These are phyloP conservation scores for Xanthia icteritia DNA, from an alignment of 2,888 invertebrate genomes.

Conservation along the genomic window DNA sequence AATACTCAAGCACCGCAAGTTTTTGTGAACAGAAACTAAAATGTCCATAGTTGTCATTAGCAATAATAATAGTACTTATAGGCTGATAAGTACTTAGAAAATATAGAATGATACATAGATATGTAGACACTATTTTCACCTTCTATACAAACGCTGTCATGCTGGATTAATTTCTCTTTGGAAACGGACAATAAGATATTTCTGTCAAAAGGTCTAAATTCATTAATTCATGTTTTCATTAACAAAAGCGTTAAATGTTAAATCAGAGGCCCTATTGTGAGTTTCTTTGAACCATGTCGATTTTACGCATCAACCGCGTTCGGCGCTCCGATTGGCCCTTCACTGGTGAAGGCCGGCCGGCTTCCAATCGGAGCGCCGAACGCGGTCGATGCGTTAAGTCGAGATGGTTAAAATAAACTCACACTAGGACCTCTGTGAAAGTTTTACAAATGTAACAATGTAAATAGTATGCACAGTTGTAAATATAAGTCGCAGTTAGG, in stretches of 20 bases:
- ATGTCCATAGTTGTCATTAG: slow-evolving; percentile 71
- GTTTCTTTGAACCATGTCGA: too few species aligned
- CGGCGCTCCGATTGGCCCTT: too few species aligned
- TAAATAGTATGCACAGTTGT: slow-evolving; percentile 72
- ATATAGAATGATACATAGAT: slow-evolving; percentile 50
- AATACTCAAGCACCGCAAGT: slow-evolving; percentile 67
- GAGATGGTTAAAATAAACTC: too few species aligned
- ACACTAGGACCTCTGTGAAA: too few species aligned
- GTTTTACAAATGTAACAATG: slow-evolving; percentile 62
- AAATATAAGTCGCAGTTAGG: slow-evolving; percentile 65
- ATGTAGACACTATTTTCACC: slow-evolving; percentile 49
- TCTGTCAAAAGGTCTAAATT: slow-evolving; percentile 61
- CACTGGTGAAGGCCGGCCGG: too few species aligned
- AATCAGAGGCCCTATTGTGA: too few species aligned
- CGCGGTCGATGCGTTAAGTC: too few species aligned
- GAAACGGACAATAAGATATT: slow-evolving; percentile 69
- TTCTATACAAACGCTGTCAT: slow-evolving; percentile 57
- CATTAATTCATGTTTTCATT: slow-evolving; percentile 46
- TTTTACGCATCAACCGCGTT: too few species aligned
- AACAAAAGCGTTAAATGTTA: slow-evolving; percentile 11
- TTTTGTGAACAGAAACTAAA: slow-evolving; percentile 55
- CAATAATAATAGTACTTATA: slow-evolving; percentile 80
- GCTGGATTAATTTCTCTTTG: slow-evolving; percentile 51
- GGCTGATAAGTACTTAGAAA: slow-evolving; percentile 75
- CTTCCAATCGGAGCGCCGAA: too few species aligned